Base-by-base conservation (phyloP, 2,113 vertebrate genomes). In the Danionella cerebrum region DNA sequence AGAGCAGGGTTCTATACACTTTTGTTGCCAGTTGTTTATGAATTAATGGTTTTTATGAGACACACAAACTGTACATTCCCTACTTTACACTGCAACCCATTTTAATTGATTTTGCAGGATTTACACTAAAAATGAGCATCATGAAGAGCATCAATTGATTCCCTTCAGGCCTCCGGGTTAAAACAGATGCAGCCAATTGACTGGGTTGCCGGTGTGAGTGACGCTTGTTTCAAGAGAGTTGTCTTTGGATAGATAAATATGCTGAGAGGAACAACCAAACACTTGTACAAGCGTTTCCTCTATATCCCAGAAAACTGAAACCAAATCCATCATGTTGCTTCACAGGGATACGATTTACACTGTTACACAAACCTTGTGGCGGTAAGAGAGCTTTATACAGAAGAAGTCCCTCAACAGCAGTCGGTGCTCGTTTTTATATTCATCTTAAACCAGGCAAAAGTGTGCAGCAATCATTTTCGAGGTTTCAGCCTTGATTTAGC, bases 371-470 rank as follows among this genome's bases (percentile, higher is more conserved):
- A n/a, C n/a, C n/a, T n/a, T n/a, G n/a, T n/a, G n/a, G n/a, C n/a
- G n/a, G n/a, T n/a, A n/a, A n/a, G n/a, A n/a, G n/a, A n/a, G n/a
- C n/a, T n/a, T n/a, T n/a, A n/a, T n/a, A n/a, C n/a, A n/a, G n/a
- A n/a, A n/a, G n/a, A n/a, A n/a, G n/a, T n/a, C n/a, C n/a, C 27
- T 64, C 41, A 38, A 22, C 54, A 51, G 36, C 21, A 44, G 27
- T 58, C 67, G 21, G 27, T 60, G 27, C 31, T 51, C 45, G 41
- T 42, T 62, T 69, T 65, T 55, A 55, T 65, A 53, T 58, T 35
- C 19, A 42, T 76, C 67, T 66, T 48, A 67, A 75, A 59, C 39
- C 44, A n/a, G n/a, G n/a, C 18, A 10, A 36, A 16, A 73, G 62
- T 63, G 38, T 44, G 41, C 10, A 58, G 42, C 18, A 55, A 1